Conservation (phyloP, 2,797 vertebrate species). For the Anniella stebbinsi region DNA sequence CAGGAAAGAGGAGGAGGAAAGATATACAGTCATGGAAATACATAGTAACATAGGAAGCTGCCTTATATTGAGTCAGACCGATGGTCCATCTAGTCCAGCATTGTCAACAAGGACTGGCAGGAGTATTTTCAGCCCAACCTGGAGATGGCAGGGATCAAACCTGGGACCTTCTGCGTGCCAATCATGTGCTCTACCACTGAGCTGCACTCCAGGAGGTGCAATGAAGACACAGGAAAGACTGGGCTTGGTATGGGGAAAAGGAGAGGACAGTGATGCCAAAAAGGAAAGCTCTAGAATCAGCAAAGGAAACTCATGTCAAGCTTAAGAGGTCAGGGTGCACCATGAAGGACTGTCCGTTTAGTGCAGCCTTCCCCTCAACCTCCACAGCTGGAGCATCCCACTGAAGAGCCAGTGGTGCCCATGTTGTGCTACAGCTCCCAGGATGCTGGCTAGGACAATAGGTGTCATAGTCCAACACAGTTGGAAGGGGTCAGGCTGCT, state of each 20-base stretch:
- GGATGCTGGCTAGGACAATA: not conserved
- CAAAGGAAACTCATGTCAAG: not conserved
- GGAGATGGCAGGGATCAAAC: too few relatives aligned
- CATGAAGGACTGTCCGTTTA: not conserved
- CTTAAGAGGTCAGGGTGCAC: not conserved
- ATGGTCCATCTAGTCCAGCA: too few relatives aligned
- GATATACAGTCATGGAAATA: not conserved
- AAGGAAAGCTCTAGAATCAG: not conserved
- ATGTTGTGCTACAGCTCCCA: not conserved
- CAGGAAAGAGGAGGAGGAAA: constrained; percentile 36
- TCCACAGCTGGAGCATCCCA: too few relatives aligned
- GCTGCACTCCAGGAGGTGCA: not conserved
- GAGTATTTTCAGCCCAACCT: too few relatives aligned
- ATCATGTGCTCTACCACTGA: too few relatives aligned
- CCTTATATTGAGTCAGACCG: too few relatives aligned
- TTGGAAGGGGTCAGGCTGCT: not conserved
- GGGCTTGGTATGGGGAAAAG: not conserved
- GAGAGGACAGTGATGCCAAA: not conserved
- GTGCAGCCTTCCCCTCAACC: not conserved
- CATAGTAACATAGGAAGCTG: not conserved
- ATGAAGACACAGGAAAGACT: not conserved
- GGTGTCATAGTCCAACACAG: not conserved
- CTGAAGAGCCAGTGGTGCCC: not conserved
- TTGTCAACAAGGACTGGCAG: too few relatives aligned
- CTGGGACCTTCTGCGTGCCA: too few relatives aligned